Percentiles rank a stretch among this genome's conserved stretches.
These are phyloP conservation scores for Megalonaias nervosa DNA, from an alignment of 1,140 invertebrate genomes.

Conservation along the genomic window DNA sequence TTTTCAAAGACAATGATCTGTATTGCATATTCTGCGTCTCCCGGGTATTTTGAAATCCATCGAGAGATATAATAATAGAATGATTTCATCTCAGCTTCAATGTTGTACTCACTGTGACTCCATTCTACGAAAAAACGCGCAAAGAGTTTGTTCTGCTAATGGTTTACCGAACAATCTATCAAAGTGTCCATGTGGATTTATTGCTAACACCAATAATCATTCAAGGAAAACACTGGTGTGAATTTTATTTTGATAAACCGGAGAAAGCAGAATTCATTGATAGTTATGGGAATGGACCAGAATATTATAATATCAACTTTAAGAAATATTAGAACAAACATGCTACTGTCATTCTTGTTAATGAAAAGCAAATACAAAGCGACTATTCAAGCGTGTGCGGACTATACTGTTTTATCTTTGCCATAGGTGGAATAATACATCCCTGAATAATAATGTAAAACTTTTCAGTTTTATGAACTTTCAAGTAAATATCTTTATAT, in stretches of 20 bases:
- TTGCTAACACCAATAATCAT: conserved; percentile 24
- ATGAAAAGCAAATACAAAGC: conserved; percentile 21
- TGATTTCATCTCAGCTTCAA: conserved; percentile 11
- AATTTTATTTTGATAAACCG: conserved; percentile 8
- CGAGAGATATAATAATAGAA: too few species aligned
- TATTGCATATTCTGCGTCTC: conserved; percentile 29
- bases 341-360: background rate
- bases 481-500: conserved; percentile 6
- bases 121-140: conserved; percentile 8
- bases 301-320: conserved; percentile 12
- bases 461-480: conserved; percentile 3
- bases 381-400: conserved; percentile 15
- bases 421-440: conserved; percentile 8
- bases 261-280: conserved; percentile 21
- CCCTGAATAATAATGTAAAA: conserved; percentile 11
- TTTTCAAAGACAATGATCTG: conserved; percentile 21
- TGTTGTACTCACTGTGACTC: conserved; percentile 19
- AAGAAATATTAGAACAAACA: conserved; percentile 1
- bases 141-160: conserved; percentile 16
- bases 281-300: conserved; percentile 8
- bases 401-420: conserved; percentile 22
- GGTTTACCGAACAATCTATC: conserved; percentile 10
- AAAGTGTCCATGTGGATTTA: conserved; percentile 16
- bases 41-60: conserved; percentile 34
- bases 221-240: conserved; percentile 22